Evolutionary conservation across 2,797 vertebrate genomes (phyloP).

Genomic region (Champsocephalus gunnari): DNA sequence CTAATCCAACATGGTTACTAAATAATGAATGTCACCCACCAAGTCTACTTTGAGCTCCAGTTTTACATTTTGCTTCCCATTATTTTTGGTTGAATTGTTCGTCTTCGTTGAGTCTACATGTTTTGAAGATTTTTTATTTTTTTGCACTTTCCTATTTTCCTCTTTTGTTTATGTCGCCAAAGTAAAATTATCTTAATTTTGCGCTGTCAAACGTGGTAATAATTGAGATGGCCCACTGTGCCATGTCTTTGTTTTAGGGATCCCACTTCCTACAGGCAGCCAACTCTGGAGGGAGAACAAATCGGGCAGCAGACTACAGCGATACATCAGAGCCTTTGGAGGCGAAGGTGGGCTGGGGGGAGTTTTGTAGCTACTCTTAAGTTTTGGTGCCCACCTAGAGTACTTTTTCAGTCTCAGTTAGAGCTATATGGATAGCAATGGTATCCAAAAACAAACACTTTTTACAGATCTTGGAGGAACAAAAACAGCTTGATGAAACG

Average conservation of each 20-base stretch:
- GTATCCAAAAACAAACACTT: neutral
- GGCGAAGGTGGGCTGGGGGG: conserved; percentile 93
- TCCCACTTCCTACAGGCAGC: conserved; percentile 85
- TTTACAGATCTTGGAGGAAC: neutral
- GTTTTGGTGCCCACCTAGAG: conserved; percentile 61
- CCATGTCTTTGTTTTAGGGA: conserved; percentile 85
- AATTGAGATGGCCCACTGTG: conserved; percentile 64
- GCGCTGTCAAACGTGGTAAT: conserved; percentile 54
- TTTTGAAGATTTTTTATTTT: conserved; percentile 21
- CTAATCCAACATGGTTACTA: conserved; percentile 47
- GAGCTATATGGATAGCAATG: neutral
- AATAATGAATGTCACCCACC: conserved; percentile 42
- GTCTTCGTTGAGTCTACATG: conserved; percentile 4
- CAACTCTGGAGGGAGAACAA: conserved; percentile 92
- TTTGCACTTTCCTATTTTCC: conserved; percentile 25
- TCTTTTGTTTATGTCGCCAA: conserved; percentile 42
- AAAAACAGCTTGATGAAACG: neutral
- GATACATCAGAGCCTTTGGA: conserved; percentile 89
- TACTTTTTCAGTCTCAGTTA: conserved; percentile 26
- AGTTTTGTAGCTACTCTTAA: conserved; percentile 45
- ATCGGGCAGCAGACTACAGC: conserved; percentile 91
- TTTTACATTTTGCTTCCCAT: conserved; percentile 32
- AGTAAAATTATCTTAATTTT: conserved; percentile 34
- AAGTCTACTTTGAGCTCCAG: conserved; percentile 25
- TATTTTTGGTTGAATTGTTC: conserved; percentile 27